A percentile compares a stretch with the other conserved stretches of the same genome.
phyloP scores from a whole-genome alignment of 64 coral and sea anemone species.

The Pocillopora verrucosa region DNA sequence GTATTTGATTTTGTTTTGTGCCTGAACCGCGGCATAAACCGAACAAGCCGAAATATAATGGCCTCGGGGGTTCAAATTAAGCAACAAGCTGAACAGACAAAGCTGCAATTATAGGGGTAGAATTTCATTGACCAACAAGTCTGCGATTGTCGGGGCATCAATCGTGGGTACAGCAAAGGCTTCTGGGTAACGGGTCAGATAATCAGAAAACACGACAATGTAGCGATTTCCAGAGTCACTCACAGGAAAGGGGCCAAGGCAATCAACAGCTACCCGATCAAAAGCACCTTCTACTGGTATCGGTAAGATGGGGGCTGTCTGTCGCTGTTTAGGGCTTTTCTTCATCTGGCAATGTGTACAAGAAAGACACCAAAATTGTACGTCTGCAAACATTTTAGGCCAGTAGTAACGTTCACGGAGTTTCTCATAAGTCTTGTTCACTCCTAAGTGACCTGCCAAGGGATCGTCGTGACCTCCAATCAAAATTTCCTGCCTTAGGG shows the following conservation, averaged over 20 bases:
- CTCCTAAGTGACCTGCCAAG: conserved; percentile 40
- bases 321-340: too few species aligned
- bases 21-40: too few species aligned
- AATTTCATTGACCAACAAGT: too few species aligned
- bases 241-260: too few species aligned
- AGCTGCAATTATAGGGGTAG: too few species aligned
- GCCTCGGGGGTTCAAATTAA: too few species aligned
- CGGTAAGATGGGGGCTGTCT: too few species aligned
- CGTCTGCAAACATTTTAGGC: conserved; percentile 10
- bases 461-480: conserved; percentile 39
- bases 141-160: neutral
- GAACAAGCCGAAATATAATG: too few species aligned
- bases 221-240: neutral
- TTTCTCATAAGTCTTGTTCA: conserved; percentile 52
- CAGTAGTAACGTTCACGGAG: conserved; percentile 43
- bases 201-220: conserved; percentile 6
- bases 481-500: conserved; percentile 60
- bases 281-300: too few species aligned
- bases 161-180: conserved; percentile 7
- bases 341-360: conserved; percentile 56
- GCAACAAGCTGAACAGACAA: too few species aligned
- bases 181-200: conserved; percentile 30
- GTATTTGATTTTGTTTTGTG: too few species aligned
- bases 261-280: too few species aligned
- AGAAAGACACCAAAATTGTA: conserved; percentile 32